Evolutionary conservation across 2,888 invertebrate genomes (phyloP).

Genomic region (Yponomeuta malinellus): DNA sequence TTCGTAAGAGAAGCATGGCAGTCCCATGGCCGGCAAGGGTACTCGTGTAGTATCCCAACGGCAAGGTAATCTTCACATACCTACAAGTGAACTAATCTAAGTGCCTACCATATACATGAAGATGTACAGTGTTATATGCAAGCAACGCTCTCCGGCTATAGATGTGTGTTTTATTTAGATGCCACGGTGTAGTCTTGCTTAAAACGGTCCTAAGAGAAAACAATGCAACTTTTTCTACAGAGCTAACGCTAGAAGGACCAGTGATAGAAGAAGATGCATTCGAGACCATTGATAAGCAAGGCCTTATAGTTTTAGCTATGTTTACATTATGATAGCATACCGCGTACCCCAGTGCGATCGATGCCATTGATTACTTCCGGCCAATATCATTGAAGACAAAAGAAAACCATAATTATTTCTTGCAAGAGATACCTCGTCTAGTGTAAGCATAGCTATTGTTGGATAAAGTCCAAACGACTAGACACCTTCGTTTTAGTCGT

Average conservation of each 20-base stretch:
- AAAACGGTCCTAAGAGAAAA: neutral
- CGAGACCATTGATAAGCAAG: neutral
- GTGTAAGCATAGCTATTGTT: too few species aligned
- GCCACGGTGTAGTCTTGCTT: neutral
- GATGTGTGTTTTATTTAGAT: slow-evolving; percentile 10
- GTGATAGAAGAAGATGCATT: neutral
- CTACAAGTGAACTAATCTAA: slow-evolving; percentile 15
- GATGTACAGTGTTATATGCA: slow-evolving; percentile 13
- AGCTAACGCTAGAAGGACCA: neutral
- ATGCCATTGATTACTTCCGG: too few species aligned
- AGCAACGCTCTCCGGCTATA: slow-evolving; percentile 14
- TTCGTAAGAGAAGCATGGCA: slow-evolving; percentile 9
- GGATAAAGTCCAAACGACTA: neutral
- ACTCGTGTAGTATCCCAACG: slow-evolving; percentile 66
- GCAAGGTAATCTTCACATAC: slow-evolving; percentile 47
- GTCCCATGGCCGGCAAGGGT: slow-evolving; percentile 41
- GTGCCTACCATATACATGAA: slow-evolving; percentile 1
- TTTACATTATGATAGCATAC: neutral
- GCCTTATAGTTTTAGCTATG: neutral
- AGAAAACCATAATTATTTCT: too few species aligned
- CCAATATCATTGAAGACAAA: too few species aligned
- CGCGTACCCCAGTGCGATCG: too few species aligned
- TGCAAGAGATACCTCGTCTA: too few species aligned
- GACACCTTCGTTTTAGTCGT: neutral
- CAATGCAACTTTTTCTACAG: neutral